Percentiles rank a stretch among this genome's conserved stretches.
These are phyloP conservation scores for Delphinapterus leucas DNA, from an alignment of 2,113 vertebrate genomes.

Conservation along the genomic window DNA sequence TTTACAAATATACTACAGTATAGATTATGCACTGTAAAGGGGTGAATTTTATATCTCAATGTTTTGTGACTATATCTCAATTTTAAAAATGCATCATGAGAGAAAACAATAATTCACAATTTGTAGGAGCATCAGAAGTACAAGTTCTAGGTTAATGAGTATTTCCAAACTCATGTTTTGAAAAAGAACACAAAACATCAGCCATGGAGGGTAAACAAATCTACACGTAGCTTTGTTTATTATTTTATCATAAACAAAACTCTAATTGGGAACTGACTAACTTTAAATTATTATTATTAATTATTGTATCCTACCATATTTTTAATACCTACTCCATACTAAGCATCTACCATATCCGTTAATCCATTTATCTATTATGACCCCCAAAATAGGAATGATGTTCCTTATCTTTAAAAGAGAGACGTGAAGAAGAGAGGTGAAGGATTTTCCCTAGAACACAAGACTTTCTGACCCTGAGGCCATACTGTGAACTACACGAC, in stretches of 20 bases:
- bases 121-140: not conserved
- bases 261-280: not conserved
- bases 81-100: not conserved
- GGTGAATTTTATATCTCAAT: not conserved
- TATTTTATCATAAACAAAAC: not conserved
- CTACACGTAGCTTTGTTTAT: not conserved
- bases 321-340: not conserved
- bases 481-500: not conserved
- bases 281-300: not conserved
- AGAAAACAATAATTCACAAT: conserved; percentile 2
- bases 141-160: not conserved
- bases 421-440: not conserved
- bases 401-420: not conserved
- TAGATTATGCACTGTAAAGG: not conserved
- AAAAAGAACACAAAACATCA: not conserved
- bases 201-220: not conserved
- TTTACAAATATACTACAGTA: not conserved
- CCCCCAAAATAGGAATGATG: not conserved
- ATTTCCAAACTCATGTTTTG: not conserved
- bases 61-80: not conserved
- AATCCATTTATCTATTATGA: not conserved
- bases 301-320: not conserved
- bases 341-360: not conserved
- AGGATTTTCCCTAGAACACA: not conserved
- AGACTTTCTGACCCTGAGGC: not conserved